Base-by-base conservation (phyloP, 1,140 invertebrate genomes). In the Saccostrea echinata region DNA sequence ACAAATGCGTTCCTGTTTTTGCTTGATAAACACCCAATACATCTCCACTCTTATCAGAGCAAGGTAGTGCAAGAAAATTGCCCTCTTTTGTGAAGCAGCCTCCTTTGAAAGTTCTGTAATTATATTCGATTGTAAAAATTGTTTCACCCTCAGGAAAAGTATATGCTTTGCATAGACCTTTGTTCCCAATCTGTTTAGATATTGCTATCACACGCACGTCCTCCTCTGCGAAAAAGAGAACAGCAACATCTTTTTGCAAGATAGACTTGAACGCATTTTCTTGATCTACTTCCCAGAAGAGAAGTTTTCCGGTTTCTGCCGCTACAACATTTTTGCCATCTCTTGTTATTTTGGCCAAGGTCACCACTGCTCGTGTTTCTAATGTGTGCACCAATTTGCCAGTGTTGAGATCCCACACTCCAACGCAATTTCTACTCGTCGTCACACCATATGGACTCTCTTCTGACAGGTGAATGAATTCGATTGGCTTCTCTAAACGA, bases 401-500 rank as follows among this genome's bases (percentile, higher is more conserved):
- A 0, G 97, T 97, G 87, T 97, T 96, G n/a, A 99, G 96, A 94
- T 99, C 97, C 98, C 98, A 99, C 16, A 99, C 96, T 9, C 98
- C 98, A 84, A 99, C 97, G 93, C 98, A 98, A 91, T 98, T 98
- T 89, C 99, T 96, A 30, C 94, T 94, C 13, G 93, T 94, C 9
- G 94, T 94, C 0, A 94, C 92, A 81, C 93, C 94, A 13, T 93
- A 87, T 52, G 91, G 91, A n/a, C 91, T 91, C 82, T 93, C 91
- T 11, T 89, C 85, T 4, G 94, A 92, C 3, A 94, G 84, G 84
- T 92, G 88, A 33, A 99, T 97, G 33, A 97, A 97, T 94, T 99
- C 98, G 86, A 99, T 98, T 91, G 98, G 98, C 82, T 99, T 95
- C 94, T 99, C 99, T 94, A 99, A 98, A 80, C 98, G 96, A 93